Evolutionary conservation across 1,140 invertebrate genomes (phyloP), one percentile per base, ranked within the genome.

Genomic region (Leptinotarsa texana): DNA sequence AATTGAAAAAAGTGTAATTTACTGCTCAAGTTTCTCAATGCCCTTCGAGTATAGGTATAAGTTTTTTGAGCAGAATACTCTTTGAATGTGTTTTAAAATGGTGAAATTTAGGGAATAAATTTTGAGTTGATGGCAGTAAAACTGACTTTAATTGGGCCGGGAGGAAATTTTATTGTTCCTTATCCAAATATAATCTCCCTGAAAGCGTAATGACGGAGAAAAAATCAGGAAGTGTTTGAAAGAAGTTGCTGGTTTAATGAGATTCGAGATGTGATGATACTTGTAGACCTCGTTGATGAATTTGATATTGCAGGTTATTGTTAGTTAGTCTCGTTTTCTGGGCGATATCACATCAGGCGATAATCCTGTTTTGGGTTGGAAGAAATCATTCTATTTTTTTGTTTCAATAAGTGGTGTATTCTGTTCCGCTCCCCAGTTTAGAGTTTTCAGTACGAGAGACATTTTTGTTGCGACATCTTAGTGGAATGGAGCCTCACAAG

Each of bases 81-180:
- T 68, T 47, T 47, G 66, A 68, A 42, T 68, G 66, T 68, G 66
- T 68, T 68, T 68, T 33, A 68, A 47, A 68, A 68, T 68, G 66
- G 15, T 42, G 66, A 49, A 68, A 68, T 68, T 68, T 68, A 18
- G n/a, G n/a, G 17, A 11, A 68, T 68, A 68, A 68, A 68, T 68
- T 68, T 42, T 18, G 24, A 13, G 24, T 18, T 68, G 66, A 68
- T 68, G 66, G 66, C 66, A 68, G 24, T 68, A 68, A 68, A 68
- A 27, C 42, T 68, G 66, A 68, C 66, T 68, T 68, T 68, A 68
- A 68, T 68, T 68, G 66, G 33, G 18, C 15, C 15, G n/a, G 33
- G 42, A 18, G n/a, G 66, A 33, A 68, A 47, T 68, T 68, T 47
- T 68, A 68, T 68, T 68, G 66, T 68, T 42, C 3, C 42, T 68